A percentile compares a stretch with the other conserved stretches of the same genome.
These are phyloP conservation scores for Hylia prasina DNA, from an alignment of 2,113 vertebrate species.

Conservation along the genomic window DNA sequence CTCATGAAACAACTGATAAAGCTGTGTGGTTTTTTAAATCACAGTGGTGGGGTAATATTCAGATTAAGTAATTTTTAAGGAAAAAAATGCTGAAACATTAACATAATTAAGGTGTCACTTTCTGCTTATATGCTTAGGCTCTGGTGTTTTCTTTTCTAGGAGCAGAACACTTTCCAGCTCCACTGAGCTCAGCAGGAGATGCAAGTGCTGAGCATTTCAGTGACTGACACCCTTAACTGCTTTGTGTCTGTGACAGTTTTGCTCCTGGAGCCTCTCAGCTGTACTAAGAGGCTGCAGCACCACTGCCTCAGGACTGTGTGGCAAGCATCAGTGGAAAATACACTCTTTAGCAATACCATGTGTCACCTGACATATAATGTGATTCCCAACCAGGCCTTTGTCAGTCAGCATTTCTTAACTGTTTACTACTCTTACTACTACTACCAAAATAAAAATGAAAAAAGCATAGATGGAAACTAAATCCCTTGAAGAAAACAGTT, in stretches of 20 bases:
- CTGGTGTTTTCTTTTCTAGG: background rate
- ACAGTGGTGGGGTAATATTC: background rate
- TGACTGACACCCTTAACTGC: background rate
- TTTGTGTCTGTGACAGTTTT: background rate
- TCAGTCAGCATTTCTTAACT: background rate
- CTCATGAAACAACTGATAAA: background rate
- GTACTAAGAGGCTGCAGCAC: background rate
- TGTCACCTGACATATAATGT: background rate
- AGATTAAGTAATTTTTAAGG: background rate
- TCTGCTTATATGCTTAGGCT: background rate
- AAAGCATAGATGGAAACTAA: background rate
- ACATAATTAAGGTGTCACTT: background rate
- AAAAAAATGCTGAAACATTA: background rate
- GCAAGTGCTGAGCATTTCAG: background rate
- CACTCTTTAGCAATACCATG: background rate
- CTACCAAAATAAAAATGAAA: background rate
- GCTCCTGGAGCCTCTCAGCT: background rate
- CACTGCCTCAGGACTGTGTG: background rate
- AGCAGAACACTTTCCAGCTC: background rate
- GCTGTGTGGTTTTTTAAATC: fast-evolving
- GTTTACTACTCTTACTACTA: background rate
- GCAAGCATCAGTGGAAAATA: background rate
- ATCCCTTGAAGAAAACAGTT: background rate
- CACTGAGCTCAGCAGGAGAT: background rate
- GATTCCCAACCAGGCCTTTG: background rate